Evolutionary conservation across 1,140 invertebrate genomes (phyloP).

Genomic region (Geopemphigus sp.): DNA sequence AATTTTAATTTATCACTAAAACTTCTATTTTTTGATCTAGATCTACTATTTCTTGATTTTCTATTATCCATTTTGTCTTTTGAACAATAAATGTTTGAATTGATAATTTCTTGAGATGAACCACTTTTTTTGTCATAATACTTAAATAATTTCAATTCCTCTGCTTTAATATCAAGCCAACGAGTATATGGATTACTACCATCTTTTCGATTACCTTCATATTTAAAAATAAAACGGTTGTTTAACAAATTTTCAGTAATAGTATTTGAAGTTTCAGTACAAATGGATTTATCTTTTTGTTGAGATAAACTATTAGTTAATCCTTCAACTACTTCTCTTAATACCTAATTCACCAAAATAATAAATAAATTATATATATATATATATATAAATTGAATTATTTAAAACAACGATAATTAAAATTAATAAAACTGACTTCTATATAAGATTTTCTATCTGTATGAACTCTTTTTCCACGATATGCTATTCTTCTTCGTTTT

Average conservation of each 20-base stretch:
- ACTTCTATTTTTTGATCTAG: slow-evolving; percentile 25
- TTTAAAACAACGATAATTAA: background rate
- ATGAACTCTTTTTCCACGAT: slow-evolving; percentile 49
- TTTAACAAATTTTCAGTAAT: background rate
- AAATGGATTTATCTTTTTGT: background rate
- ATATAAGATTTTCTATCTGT: slow-evolving; percentile 47
- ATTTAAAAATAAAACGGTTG: background rate
- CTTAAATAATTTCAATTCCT: slow-evolving; percentile 34
- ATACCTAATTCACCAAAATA: slow-evolving; percentile 27
- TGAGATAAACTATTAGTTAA: slow-evolving; percentile 33
- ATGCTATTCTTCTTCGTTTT: slow-evolving; percentile 49
- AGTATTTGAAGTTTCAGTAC: background rate
- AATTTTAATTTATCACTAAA: slow-evolving; percentile 9
- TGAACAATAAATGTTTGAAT: background rate
- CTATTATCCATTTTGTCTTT: slow-evolving; percentile 14
- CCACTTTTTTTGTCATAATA: background rate
- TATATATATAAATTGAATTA: no score
- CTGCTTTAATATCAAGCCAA: slow-evolving; percentile 36
- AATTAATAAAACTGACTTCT: slow-evolving; percentile 18
- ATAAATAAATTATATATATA: background rate
- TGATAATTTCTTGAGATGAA: background rate
- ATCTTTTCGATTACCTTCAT: slow-evolving; percentile 27
- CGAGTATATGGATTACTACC: slow-evolving; percentile 37
- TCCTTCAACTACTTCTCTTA: slow-evolving; percentile 44
- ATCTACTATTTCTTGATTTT: slow-evolving; percentile 14